Conservation (phyloP, 2,888 invertebrate genomes). For the Tinea trinotella region DNA sequence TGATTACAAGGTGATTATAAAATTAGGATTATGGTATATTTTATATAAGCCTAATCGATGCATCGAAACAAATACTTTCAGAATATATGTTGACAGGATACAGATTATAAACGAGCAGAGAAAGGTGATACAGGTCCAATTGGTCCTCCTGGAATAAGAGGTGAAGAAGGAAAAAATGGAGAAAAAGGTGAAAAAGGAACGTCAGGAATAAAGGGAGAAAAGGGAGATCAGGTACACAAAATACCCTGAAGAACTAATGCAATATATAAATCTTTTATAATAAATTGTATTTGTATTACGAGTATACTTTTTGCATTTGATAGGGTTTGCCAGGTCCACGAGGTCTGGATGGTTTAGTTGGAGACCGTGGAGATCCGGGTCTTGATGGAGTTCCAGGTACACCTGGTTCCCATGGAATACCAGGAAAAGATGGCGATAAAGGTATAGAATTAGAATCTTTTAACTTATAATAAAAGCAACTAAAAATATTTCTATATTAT, state of each 20-base stretch:
- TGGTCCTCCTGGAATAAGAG: slow-evolving; percentile 66
- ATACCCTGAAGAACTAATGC: too few species aligned
- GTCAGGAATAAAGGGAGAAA: slow-evolving; percentile 66
- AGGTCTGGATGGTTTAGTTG: slow-evolving; percentile 40
- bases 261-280: neutral
- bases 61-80: slow-evolving; percentile 24
- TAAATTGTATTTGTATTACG: neutral
- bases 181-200: slow-evolving; percentile 62
- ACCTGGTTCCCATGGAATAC: slow-evolving; percentile 78
- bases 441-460: too few species aligned
- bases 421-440: slow-evolving; percentile 78
- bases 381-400: slow-evolving; percentile 74
- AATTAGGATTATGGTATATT: neutral
- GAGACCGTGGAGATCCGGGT: slow-evolving; percentile 50
- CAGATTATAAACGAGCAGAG: slow-evolving; percentile 38
- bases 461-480: too few species aligned
- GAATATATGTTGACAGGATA: slow-evolving; percentile 43
- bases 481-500: too few species aligned
- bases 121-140: slow-evolving; percentile 39
- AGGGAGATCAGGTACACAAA: slow-evolving; percentile 49
- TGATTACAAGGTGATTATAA: slow-evolving; percentile 38
- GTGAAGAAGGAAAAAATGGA: slow-evolving; percentile 71
- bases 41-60: neutral
- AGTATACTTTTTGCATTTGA: too few species aligned
- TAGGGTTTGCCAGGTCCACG: slow-evolving; percentile 32